Percentiles rank a stretch among this genome's conserved stretches.
These are phyloP conservation scores for Crambe crambe DNA, from an alignment of 37 sponge, comb jelly and placozoan genomes.

Conservation along the genomic window DNA sequence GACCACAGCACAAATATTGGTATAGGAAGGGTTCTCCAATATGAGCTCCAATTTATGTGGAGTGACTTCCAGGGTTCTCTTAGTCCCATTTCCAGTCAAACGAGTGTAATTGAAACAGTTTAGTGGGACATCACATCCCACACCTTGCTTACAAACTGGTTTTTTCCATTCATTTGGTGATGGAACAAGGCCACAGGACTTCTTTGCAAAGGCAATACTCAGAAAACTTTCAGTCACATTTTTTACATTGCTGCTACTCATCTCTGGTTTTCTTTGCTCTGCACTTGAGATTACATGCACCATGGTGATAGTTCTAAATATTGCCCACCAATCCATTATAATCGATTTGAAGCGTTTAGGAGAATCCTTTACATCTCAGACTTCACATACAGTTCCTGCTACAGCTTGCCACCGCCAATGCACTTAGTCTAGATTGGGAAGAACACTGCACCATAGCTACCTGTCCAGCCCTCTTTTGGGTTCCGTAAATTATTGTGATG, in stretches of 20 bases:
- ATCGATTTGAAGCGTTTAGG: background rate
- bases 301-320: background rate
- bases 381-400: too few relatives aligned
- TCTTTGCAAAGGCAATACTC: background rate
- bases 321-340: conserved; percentile 5
- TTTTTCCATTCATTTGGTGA: background rate
- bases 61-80: conserved; percentile 30
- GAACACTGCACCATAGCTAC: too few relatives aligned
- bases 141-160: conserved; percentile 14
- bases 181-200: conserved; percentile 1
- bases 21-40: conserved; percentile 15
- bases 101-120: conserved; percentile 34
- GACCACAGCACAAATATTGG: conserved; percentile 67
- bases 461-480: too few relatives aligned
- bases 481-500: too few relatives aligned
- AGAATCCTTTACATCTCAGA: too few relatives aligned
- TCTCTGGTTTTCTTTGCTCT: background rate
- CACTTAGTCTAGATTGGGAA: too few relatives aligned
- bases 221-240: background rate
- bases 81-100: conserved; percentile 6
- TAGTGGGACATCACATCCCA: conserved; percentile 34
- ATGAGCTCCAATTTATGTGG: conserved; percentile 41
- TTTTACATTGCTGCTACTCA: too few relatives aligned
- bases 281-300: background rate
- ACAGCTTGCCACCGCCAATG: too few relatives aligned